phyloP scores from a whole-genome alignment of 2,888 invertebrate genomes.

The Zaprionus bogoriensis region DNA sequence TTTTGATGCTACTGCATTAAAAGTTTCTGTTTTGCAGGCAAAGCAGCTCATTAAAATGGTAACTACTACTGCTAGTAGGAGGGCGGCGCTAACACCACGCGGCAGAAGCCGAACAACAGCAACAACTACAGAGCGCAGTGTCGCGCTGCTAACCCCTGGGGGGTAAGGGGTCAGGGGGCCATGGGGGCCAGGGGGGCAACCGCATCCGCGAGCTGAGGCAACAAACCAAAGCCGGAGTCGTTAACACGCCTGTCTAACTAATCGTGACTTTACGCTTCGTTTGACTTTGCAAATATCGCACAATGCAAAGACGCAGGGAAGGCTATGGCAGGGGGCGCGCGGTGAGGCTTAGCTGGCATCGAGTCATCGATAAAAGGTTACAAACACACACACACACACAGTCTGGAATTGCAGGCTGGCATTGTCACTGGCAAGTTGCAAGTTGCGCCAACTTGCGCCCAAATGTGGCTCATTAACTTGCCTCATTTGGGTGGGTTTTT shows the following conservation, averaged over 20 bases:
- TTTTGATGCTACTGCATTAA: conserved; percentile 62
- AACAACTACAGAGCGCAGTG: conserved; percentile 11
- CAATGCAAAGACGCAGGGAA: conserved; percentile 48
- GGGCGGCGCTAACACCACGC: conserved; percentile 19
- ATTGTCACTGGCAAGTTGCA: conserved; percentile 55
- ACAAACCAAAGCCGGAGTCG: conserved; percentile 60
- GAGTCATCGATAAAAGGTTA: conserved; percentile 60
- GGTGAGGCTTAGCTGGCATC: conserved; percentile 3
- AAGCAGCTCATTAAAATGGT: conserved; percentile 72
- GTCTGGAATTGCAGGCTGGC: conserved; percentile 27
- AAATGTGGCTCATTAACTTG: conserved; percentile 79
- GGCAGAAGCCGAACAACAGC: conserved; percentile 14
- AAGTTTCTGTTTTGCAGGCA: conserved; percentile 60
- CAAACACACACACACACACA: background rate
- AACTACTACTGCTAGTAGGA: conserved; percentile 49
- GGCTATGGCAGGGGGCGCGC: background rate
- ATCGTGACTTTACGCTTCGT: conserved; percentile 82
- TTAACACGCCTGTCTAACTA: conserved; percentile 82
- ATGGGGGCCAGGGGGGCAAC: too few species aligned
- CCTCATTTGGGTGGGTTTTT: conserved; percentile 36
- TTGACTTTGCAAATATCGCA: conserved; percentile 79
- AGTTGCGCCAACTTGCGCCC: conserved; percentile 56
- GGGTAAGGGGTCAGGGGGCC: too few species aligned
- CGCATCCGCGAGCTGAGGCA: too few species aligned
- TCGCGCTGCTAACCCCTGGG: too few species aligned